phyloP scores from a whole-genome alignment of 2,113 vertebrate genomes.

The Paramormyrops kingsleyae region DNA sequence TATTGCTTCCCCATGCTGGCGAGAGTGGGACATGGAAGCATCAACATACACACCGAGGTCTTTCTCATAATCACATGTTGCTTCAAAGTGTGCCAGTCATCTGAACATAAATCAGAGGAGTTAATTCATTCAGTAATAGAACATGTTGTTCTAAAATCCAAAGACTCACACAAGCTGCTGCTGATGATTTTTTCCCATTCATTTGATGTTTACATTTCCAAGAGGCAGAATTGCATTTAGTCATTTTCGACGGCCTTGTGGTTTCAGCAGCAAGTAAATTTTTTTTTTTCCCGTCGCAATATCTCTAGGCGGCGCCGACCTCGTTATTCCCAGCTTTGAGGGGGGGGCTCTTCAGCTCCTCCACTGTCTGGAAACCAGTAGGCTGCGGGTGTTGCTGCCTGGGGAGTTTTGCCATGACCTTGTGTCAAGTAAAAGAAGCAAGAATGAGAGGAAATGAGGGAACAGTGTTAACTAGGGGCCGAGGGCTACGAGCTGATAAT shows the following conservation, averaged over 20 bases:
- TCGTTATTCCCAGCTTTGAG: neutral
- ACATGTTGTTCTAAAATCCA: neutral
- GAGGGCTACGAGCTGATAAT: neutral
- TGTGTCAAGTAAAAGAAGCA: neutral
- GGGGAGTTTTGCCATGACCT: neutral
- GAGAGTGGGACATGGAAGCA: too few relatives aligned
- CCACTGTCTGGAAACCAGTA: neutral
- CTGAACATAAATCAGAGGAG: neutral
- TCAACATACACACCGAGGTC: too few relatives aligned
- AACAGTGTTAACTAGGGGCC: neutral
- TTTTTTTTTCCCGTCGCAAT: neutral
- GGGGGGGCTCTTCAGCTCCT: neutral
- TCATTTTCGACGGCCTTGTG: neutral
- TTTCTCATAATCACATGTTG: neutral
- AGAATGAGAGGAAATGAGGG: neutral
- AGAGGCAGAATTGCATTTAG: neutral
- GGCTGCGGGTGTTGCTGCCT: neutral
- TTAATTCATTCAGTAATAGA: neutral
- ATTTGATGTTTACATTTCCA: neutral
- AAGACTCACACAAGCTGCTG: neutral
- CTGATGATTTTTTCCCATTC: neutral
- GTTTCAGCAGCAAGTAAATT: neutral
- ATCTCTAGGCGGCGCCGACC: neutral
- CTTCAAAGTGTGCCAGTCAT: neutral
- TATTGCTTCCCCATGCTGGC: too few relatives aligned